Evolutionary conservation across 64 coral and sea anemone species (phyloP), one percentile per base, ranked within the genome.

Genomic region (Montipora sp.): DNA sequence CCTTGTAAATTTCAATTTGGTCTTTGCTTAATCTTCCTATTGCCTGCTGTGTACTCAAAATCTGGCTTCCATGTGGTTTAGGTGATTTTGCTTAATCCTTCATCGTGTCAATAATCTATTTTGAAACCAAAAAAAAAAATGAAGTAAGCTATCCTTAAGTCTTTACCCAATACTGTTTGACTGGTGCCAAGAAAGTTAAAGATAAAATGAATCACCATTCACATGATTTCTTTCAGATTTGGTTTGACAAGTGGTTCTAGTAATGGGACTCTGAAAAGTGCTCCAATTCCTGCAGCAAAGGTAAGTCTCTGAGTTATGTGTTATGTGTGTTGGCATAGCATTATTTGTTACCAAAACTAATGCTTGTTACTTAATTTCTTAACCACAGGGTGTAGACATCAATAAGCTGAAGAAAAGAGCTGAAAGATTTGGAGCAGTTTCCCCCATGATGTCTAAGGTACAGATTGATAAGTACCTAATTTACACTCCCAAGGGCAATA

Each of bases 361-460:
- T 43, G 12, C 81, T 8, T 71, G 27, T 6, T 20, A 9, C 2
- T n/a, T 22, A 12, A 74, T 15, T 75, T 75, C 13, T 19, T 21
- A 24, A 71, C 9, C 8, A 12, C 47, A 75, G 75, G 48, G 20
- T 36, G 13, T 88, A 11, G 94, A 95, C 53, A 45, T 95, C 69
- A 55, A 84, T 4, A 95, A 92, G 63, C 89, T 95, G 5, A 91
- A 90, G 66, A 81, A 95, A 71, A 75, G 94, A 90, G 94, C 94
- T 81, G 89, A 95, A 55, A 87, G 94, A 79, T 95, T 95, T 92
- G 94, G 94, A 59, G 94, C 84, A 79, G 89, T 95, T 77, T 95
- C 94, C 10, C 94, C 94, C 19, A 8, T 87, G 3, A 86, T 95
- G 5, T 57, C 83, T 5, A 92, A 95, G 89, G 94, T 95, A 80